Evolutionary conservation across 2,113 vertebrate species (phyloP).

Genomic region (Cyphomyrus discorhynchus): DNA sequence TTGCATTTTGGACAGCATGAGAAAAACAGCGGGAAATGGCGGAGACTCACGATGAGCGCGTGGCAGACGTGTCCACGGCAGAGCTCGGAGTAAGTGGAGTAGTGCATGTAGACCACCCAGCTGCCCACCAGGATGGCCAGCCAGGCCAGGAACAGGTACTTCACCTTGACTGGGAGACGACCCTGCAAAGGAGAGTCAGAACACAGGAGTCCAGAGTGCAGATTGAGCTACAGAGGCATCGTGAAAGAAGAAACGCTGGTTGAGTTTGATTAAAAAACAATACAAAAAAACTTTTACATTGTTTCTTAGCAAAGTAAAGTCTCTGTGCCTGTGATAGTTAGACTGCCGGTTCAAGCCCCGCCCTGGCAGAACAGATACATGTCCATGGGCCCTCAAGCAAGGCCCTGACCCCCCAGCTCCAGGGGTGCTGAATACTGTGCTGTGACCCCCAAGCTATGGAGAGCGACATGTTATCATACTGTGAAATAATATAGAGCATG

Average conservation of each 20-base stretch:
- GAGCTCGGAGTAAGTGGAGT: constrained; percentile 83
- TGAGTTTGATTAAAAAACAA: background rate
- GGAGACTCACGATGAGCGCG: constrained; percentile 80
- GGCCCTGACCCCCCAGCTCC: background rate
- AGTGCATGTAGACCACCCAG: constrained; percentile 91
- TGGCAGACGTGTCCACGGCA: constrained; percentile 86
- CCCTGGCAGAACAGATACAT: background rate
- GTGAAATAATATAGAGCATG: background rate
- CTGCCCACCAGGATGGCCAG: constrained; percentile 81
- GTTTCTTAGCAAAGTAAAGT: background rate
- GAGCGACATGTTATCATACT: background rate
- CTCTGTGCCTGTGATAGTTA: background rate
- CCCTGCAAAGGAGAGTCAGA: constrained; percentile 51
- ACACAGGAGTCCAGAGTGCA: background rate
- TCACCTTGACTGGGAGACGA: constrained; percentile 85
- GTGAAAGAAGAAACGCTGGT: background rate
- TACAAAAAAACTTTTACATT: background rate
- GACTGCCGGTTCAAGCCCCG: background rate
- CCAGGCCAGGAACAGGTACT: constrained; percentile 85
- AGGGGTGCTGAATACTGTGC: background rate
- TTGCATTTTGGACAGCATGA: background rate
- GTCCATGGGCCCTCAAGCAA: background rate
- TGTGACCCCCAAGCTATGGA: background rate
- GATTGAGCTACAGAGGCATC: background rate
- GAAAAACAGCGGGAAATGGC: background rate